Evolutionary conservation across 2,797 vertebrate species (phyloP).

Genomic region (Luscinia megarhynchos): DNA sequence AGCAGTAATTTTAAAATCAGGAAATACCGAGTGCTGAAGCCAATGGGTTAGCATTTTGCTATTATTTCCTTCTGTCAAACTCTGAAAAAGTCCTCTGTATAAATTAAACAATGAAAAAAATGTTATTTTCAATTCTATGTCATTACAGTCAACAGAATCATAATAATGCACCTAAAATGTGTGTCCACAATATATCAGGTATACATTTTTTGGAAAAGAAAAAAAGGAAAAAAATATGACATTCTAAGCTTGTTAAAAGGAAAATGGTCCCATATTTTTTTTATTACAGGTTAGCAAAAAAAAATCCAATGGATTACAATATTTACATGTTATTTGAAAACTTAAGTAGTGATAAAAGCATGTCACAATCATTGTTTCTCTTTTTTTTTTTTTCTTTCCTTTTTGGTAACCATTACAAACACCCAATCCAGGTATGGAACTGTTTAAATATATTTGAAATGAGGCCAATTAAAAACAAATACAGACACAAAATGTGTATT

Average conservation of each 20-base stretch:
- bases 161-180: conserved; percentile 84
- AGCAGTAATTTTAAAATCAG: conserved; percentile 79
- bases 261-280: not conserved
- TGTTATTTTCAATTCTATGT: conserved; percentile 82
- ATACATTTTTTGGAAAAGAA: conserved; percentile 76
- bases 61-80: conserved; percentile 83
- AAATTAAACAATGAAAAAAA: conserved; percentile 84
- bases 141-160: conserved; percentile 85
- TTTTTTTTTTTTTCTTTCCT: conserved; percentile 73
- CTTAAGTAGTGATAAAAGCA: conserved; percentile 89
- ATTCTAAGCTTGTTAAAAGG: conserved; percentile 84
- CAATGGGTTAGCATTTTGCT: conserved; percentile 82
- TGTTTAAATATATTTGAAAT: conserved; percentile 82
- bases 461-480: conserved; percentile 82
- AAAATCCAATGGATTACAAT: conserved; percentile 95
- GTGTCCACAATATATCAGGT: conserved; percentile 81
- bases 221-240: conserved; percentile 75
- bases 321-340: conserved; percentile 98
- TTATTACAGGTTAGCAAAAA: not conserved
- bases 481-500: conserved; percentile 78
- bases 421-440: conserved; percentile 83
- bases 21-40: conserved; percentile 82
- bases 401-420: conserved; percentile 83
- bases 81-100: conserved; percentile 86
- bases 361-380: conserved; percentile 81